Evolutionary conservation across 2,888 invertebrate genomes (phyloP), one percentile per base, ranked within the genome.

Genomic region (Tachina fera): DNA sequence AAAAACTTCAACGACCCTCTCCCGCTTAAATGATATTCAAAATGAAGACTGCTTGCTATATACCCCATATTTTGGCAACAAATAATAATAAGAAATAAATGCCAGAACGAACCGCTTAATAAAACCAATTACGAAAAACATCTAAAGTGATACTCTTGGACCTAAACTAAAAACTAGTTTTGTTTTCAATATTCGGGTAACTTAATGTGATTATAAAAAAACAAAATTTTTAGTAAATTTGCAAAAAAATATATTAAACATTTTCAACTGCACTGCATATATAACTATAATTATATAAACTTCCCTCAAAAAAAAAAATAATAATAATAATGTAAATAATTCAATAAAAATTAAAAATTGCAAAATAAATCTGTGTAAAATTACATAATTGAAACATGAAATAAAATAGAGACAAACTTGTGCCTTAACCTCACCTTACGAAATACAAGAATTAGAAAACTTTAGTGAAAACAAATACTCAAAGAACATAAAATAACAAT

Each of bases 341-440:
- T 31, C 31, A 31, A 31, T 31, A 31, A 31, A 31, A 31, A 31
- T 31, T 6, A 31, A 31, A 6, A 31, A 31, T 31, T 31, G 31
- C 31, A 31, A 31, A 31, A 31, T 0, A 31, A 31, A 31, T 31
- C 13, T 67, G 45, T 58, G 45, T 39, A 16, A 58, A 76, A 56
- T n/a, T 68, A 45, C 11, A 49, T 49, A 60, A 45, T 39, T 51
- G 43, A 60, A 70, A 71, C 5, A 63, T 74, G 47, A 63, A 67
- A 83, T 86, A 76, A 87, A 61, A 81, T 43, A 47, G 88, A 87
- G 91, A 89, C 89, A 88, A 88, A 63, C 9, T 70, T 78, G 91
- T 91, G 91, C 91, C 91, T 91, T 91, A 91, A 87, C 88, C 89
- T 88, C 91, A 91, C 91, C 91, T 91, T 91, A 88, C 88, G 14